Evolutionary conservation across 1,140 invertebrate genomes (phyloP).

Genomic region (Neodiprion lecontei): DNA sequence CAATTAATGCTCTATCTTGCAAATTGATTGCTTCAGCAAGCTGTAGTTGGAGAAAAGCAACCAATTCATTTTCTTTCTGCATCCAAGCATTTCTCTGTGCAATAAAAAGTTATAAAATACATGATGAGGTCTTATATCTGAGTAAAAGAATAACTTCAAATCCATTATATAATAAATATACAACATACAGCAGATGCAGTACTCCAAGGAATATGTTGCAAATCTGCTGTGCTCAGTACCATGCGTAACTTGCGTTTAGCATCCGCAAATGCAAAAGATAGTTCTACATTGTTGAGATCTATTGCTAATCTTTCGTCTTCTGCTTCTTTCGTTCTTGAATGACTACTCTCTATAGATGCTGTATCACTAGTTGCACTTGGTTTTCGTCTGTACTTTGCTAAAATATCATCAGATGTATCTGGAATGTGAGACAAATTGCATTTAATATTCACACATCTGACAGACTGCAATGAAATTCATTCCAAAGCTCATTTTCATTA

Average conservation of each 20-base stretch:
- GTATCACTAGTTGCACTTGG: constrained; percentile 68
- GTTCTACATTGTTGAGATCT: constrained; percentile 70
- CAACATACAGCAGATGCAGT: constrained; percentile 48
- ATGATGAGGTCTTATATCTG: not conserved
- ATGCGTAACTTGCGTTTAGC: constrained; percentile 92
- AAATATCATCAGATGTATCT: constrained; percentile 90
- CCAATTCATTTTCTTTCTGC: constrained; percentile 70
- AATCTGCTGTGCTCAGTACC: constrained; percentile 86
- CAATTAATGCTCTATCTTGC: constrained; percentile 80
- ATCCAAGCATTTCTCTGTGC: constrained; percentile 59
- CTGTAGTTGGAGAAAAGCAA: constrained; percentile 79
- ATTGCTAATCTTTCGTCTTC: constrained; percentile 66
- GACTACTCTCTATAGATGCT: constrained; percentile 54
- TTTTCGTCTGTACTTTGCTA: constrained; percentile 93
- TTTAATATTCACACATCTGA: not conserved
- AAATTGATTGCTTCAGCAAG: constrained; percentile 88
- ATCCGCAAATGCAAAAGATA: constrained; percentile 76
- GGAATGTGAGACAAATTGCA: constrained; percentile 33
- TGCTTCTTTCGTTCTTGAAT: constrained; percentile 53
- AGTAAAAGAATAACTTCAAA: constrained; percentile 23
- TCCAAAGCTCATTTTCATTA: not conserved
- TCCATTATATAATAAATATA: not conserved
- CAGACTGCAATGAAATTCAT: not conserved
- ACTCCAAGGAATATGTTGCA: constrained; percentile 64
- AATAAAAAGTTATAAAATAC: constrained; percentile 9